Percentiles rank a stretch among this genome's conserved stretches.
These are phyloP conservation scores for Sminthurides bifidus DNA, from an alignment of 1,140 invertebrate genomes.

Conservation along the genomic window DNA sequence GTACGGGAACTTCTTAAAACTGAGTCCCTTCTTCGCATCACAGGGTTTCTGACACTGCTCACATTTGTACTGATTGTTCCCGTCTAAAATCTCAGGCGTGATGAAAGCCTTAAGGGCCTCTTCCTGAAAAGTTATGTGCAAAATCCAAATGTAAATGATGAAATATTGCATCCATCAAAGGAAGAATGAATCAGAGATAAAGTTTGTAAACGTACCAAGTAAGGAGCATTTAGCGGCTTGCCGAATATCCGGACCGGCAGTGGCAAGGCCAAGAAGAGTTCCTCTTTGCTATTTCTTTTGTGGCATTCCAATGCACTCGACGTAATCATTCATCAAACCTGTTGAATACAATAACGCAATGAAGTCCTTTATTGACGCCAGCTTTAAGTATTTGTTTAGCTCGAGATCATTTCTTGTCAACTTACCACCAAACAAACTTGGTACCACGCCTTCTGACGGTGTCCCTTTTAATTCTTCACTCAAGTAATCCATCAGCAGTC, in stretches of 20 bases:
- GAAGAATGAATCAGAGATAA: not conserved
- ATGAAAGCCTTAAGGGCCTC: conserved; percentile 77
- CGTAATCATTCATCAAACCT: conserved; percentile 83
- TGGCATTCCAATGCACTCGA: conserved; percentile 79
- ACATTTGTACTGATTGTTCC: conserved; percentile 81
- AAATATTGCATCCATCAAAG: not conserved
- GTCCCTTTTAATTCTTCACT: conserved; percentile 77
- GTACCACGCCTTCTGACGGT: conserved; percentile 70
- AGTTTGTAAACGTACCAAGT: conserved; percentile 56
- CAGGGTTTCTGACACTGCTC: conserved; percentile 79
- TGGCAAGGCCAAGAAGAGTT: conserved; percentile 79
- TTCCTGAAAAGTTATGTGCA: too few species aligned
- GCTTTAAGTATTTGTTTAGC: too few species aligned
- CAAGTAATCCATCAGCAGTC: conserved; percentile 85
- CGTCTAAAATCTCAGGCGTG: conserved; percentile 70
- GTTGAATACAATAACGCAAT: too few species aligned
- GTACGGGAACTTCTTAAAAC: conserved; percentile 79
- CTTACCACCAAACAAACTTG: conserved; percentile 55
- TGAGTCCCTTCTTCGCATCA: conserved; percentile 82
- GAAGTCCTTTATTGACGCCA: too few species aligned
- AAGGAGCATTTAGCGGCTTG: conserved; percentile 60
- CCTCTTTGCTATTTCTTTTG: conserved; percentile 68
- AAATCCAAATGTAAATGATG: conserved; percentile 13
- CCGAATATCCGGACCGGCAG: conserved; percentile 77
- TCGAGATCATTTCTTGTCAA: too few species aligned